Base-by-base conservation (phyloP, 1,140 invertebrate genomes). In the Polypedilum pembai region DNA sequence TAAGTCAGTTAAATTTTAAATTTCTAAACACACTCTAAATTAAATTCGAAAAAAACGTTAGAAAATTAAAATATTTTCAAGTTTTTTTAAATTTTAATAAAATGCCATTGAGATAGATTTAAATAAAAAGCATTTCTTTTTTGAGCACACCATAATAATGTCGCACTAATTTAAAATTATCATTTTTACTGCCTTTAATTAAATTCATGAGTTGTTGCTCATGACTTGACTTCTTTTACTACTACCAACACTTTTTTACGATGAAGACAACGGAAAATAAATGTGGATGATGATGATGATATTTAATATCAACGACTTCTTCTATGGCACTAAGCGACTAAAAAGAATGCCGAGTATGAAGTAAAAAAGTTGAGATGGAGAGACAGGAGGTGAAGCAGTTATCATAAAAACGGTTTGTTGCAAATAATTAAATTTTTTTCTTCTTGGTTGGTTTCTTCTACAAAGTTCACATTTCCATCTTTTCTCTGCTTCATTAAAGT, bases 151-250 rank as follows among this genome's bases (percentile, higher is more conserved):
- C 12, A 56, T 56, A 15, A 56, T 4, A 56, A 56, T 12, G 45
- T 56, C 45, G 12, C 45, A 56, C 45, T 69, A 69, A 69, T 69
- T 69, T 69, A 69, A 69, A 69, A 69, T 69, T 69, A 69, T 69
- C 65, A 69, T 69, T 69, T 69, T 69, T 69, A 69, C 65, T 69
- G 65, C 65, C 20, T 69, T 69, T 69, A 69, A 69, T 69, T 69
- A 69, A 69, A 69, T 69, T 69, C 65, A 69, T 69, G 65, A 21
- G 65, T 69, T 56, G 45, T 56, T 56, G 5, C 45, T 56, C 45
- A 56, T 56, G 12, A n/a, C 45, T n/a, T 56, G 45, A 56, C 45
- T 56, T 4, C 15, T 56, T n/a, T 12, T 56, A n/a, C 45, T 56
- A 15, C 45, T 15, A 8, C 41, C 8, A 12, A 1, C 41, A 4